Conservation (phyloP, 1,140 invertebrate genomes). For the Pseudachorutes palmiensis region DNA sequence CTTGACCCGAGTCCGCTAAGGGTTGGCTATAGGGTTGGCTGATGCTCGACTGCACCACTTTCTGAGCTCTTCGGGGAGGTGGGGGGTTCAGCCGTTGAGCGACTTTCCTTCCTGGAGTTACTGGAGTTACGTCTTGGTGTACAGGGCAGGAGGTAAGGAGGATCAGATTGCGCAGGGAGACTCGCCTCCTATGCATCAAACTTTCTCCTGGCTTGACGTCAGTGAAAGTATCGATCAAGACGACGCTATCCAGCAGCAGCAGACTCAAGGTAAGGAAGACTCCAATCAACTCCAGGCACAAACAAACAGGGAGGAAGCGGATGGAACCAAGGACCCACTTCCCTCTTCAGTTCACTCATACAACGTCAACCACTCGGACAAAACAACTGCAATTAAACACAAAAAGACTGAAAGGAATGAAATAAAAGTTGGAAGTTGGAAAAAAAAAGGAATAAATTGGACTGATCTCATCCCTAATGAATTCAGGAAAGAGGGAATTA, state of each 20-base stretch:
- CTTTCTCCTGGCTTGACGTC: slow-evolving; percentile 7
- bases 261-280: neutral
- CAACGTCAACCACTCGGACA: too few relatives aligned
- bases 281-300: too few relatives aligned
- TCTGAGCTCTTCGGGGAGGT: neutral
- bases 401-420: neutral
- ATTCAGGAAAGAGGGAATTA: too few relatives aligned
- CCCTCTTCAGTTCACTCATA: too few relatives aligned
- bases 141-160: neutral
- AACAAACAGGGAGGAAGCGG: neutral
- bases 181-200: slow-evolving; percentile 6
- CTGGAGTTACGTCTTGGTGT: neutral
- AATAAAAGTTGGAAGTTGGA: neutral
- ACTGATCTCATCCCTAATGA: too few relatives aligned
- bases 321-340: neutral
- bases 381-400: neutral
- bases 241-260: neutral
- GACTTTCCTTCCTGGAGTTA: too few relatives aligned
- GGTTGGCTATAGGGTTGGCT: too few relatives aligned
- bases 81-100: neutral
- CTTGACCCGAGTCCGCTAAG: too few relatives aligned
- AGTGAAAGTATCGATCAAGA: slow-evolving; percentile 3
- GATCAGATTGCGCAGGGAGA: neutral
- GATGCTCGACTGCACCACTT: slow-evolving; percentile 6
- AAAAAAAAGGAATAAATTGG: too few relatives aligned